Evolutionary conservation across 2,113 vertebrate species (phyloP).

Genomic region (Bucco capensis): DNA sequence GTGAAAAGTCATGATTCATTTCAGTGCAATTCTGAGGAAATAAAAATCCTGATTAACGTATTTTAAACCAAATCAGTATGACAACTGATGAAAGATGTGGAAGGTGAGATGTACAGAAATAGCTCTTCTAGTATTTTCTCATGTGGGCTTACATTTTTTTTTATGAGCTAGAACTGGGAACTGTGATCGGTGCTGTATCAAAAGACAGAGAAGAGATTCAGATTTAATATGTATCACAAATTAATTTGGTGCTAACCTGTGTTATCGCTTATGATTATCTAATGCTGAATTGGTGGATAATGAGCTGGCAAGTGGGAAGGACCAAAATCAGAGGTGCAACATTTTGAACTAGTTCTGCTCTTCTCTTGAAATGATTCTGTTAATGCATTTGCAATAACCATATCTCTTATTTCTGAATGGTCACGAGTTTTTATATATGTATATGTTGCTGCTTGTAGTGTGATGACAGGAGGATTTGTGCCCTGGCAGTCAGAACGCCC

Average conservation of each 20-base stretch:
- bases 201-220: not conserved
- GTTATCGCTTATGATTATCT: not conserved
- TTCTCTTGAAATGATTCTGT: constrained; percentile 45
- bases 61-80: not conserved
- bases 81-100: not conserved
- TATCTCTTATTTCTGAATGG: constrained; percentile 49
- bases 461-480: not conserved
- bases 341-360: constrained; percentile 35
- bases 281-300: constrained; percentile 39
- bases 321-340: constrained; percentile 28
- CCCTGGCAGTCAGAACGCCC: constrained; percentile 57
- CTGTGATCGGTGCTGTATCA: not conserved
- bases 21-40: not conserved
- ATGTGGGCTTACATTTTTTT: not conserved
- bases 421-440: not conserved
- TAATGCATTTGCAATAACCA: constrained; percentile 16
- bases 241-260: not conserved
- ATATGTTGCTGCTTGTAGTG: not conserved
- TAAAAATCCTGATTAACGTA: not conserved
- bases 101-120: not conserved
- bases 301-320: constrained; percentile 19
- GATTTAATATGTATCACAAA: not conserved
- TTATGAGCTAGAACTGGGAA: not conserved
- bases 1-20: constrained; percentile 35
- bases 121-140: not conserved